These are phyloP conservation scores for Chondrosia reniformis DNA, from an alignment of 37 sponge, comb jelly and placozoan species.

Conservation along the genomic window DNA sequence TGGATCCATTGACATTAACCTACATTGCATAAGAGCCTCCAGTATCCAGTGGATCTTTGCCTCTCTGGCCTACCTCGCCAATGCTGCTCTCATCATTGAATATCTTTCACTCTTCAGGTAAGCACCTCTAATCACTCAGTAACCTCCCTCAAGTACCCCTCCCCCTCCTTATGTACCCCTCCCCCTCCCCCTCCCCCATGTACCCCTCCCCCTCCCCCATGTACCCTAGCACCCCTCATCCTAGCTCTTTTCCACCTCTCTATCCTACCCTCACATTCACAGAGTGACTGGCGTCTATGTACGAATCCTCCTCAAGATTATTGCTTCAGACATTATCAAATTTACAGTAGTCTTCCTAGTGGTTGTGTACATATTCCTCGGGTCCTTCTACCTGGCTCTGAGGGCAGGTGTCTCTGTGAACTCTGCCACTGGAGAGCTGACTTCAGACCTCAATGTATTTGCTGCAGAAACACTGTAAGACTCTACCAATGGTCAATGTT, in stretches of 20 bases:
- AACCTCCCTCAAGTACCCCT: background rate
- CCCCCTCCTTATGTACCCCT: background rate
- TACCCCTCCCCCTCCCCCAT: background rate
- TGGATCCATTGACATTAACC: constrained; percentile 3
- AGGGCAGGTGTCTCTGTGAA: constrained; percentile 16
- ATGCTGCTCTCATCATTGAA: constrained; percentile 6
- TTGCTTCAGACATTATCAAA: constrained; percentile 20
- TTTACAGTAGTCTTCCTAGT: background rate
- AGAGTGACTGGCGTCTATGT: constrained; percentile 15
- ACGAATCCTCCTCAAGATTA: constrained; percentile 15
- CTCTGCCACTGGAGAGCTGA: background rate
- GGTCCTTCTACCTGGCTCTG: constrained; percentile 19
- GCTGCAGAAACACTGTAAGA: background rate
- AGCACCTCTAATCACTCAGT: background rate
- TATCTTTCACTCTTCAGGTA: constrained; percentile 17
- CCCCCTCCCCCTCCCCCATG: background rate
- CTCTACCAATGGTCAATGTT: no score
- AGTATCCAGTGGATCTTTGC: constrained; percentile 21
- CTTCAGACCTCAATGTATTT: background rate
- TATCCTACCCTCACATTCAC: background rate
- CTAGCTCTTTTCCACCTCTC: background rate
- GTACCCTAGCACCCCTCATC: no score
- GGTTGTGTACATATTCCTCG: constrained; percentile 3
- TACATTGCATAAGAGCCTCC: constrained; percentile 6
- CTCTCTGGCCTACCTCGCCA: constrained; percentile 16